phyloP scores from a whole-genome alignment of 2,888 invertebrate genomes.

The Nomada ferruginata region DNA sequence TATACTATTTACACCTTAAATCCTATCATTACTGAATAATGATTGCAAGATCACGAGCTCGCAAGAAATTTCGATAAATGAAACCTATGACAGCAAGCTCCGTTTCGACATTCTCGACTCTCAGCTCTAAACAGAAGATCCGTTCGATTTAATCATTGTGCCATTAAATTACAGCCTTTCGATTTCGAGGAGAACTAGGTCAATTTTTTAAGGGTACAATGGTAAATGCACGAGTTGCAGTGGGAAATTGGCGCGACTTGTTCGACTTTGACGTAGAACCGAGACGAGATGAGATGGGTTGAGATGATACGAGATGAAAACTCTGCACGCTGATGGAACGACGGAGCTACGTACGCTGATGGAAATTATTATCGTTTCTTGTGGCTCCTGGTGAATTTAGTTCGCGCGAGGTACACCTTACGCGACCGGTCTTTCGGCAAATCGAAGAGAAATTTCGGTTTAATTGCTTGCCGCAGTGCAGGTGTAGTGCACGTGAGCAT shows the following conservation, averaged over 20 bases:
- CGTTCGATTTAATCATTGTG: conserved; percentile 15
- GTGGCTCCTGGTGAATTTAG: conserved; percentile 35
- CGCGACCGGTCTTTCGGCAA: conserved; percentile 22
- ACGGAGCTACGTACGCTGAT: neutral
- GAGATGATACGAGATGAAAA: conserved; percentile 47
- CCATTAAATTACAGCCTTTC: neutral
- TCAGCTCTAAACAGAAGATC: neutral
- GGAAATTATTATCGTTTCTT: conserved; percentile 55
- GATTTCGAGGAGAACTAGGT: neutral
- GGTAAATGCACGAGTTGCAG: conserved; percentile 12
- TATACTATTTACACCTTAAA: too few species aligned
- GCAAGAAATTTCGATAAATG: too few species aligned
- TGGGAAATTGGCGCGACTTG: conserved; percentile 36
- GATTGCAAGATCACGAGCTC: too few species aligned
- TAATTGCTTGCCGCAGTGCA: conserved; percentile 1
- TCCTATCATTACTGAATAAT: too few species aligned
- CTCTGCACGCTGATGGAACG: conserved; percentile 43
- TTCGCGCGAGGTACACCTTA: conserved; percentile 20
- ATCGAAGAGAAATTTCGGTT: conserved; percentile 8
- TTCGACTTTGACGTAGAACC: conserved; percentile 6
- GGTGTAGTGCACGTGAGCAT: neutral
- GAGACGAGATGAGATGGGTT: conserved; percentile 22
- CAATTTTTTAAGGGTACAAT: neutral
- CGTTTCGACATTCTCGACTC: neutral
- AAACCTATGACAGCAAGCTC: too few species aligned